Evolutionary conservation across 1,140 invertebrate species (phyloP).

Genomic region (Bombus polaris): DNA sequence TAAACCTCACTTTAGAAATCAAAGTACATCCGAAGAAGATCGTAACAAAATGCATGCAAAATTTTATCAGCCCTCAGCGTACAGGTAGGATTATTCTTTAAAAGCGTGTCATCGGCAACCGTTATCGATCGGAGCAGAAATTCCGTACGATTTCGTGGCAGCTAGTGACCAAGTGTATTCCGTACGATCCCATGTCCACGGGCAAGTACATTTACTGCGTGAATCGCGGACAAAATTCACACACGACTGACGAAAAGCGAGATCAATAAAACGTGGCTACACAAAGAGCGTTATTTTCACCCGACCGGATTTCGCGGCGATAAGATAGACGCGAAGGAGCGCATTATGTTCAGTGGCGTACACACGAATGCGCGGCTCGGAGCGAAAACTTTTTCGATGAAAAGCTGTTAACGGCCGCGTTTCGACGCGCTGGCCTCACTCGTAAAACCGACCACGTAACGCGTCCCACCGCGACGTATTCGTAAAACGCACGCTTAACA

Average conservation of each 20-base stretch:
- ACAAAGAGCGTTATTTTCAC: constrained; percentile 46
- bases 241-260: constrained; percentile 23
- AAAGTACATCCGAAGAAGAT: too few species aligned
- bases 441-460: constrained; percentile 55
- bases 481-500: constrained; percentile 56
- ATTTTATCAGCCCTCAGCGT: not conserved
- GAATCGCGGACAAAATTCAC: constrained; percentile 31
- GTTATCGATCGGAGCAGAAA: too few species aligned
- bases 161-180: not conserved
- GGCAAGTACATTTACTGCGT: not conserved
- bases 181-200: not conserved
- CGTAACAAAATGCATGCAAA: too few species aligned
- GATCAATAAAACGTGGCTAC: not conserved
- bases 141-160: not conserved
- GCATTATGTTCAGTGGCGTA: constrained; percentile 19
- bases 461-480: constrained; percentile 54
- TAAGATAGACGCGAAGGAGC: constrained; percentile 48
- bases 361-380: not conserved
- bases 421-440: constrained; percentile 33
- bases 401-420: constrained; percentile 24
- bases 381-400: constrained; percentile 17
- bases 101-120: too few species aligned
- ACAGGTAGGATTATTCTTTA: too few species aligned
- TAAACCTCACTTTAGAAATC: too few species aligned
- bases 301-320: constrained; percentile 40